Evolutionary conservation across 2,888 invertebrate species (phyloP).

Genomic region (Leucoptera coffeella): DNA sequence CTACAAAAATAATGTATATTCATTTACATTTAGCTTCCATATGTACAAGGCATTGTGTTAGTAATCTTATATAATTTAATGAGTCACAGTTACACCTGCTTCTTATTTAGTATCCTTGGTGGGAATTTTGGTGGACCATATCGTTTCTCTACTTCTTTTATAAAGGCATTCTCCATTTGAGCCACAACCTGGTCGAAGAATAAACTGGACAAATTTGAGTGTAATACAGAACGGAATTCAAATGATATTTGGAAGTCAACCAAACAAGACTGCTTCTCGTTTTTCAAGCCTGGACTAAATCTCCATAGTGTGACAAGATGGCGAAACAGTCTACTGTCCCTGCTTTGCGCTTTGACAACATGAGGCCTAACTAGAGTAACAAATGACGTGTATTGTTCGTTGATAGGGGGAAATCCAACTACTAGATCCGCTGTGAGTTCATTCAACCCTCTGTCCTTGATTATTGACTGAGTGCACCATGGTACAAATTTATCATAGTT

Average conservation of each 20-base stretch:
- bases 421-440: slow-evolving; percentile 70
- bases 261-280: slow-evolving; percentile 76
- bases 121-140: slow-evolving; percentile 73
- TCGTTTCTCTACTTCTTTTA: slow-evolving; percentile 71
- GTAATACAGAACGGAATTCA: slow-evolving; percentile 83
- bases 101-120: slow-evolving; percentile 52
- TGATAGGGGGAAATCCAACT: slow-evolving; percentile 80
- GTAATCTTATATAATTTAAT: too few species aligned
- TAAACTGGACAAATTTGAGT: slow-evolving; percentile 83
- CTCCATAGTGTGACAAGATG: slow-evolving; percentile 87
- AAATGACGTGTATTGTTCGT: slow-evolving; percentile 83
- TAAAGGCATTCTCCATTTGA: slow-evolving; percentile 93
- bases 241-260: slow-evolving; percentile 88
- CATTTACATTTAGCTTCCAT: too few species aligned
- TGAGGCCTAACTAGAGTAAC: slow-evolving; percentile 70
- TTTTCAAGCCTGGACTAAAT: slow-evolving; percentile 82
- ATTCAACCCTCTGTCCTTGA: slow-evolving; percentile 43
- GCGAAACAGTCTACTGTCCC: slow-evolving; percentile 83
- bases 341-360: slow-evolving; percentile 81
- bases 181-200: slow-evolving; percentile 95
- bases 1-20: too few species aligned
- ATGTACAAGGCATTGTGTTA: too few species aligned
- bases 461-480: slow-evolving; percentile 83
- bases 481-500: slow-evolving; percentile 86
- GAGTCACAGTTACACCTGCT: too few species aligned